These are phyloP conservation scores for Camelus bactrianus DNA, from an alignment of 2,113 vertebrate genomes.

Conservation along the genomic window DNA sequence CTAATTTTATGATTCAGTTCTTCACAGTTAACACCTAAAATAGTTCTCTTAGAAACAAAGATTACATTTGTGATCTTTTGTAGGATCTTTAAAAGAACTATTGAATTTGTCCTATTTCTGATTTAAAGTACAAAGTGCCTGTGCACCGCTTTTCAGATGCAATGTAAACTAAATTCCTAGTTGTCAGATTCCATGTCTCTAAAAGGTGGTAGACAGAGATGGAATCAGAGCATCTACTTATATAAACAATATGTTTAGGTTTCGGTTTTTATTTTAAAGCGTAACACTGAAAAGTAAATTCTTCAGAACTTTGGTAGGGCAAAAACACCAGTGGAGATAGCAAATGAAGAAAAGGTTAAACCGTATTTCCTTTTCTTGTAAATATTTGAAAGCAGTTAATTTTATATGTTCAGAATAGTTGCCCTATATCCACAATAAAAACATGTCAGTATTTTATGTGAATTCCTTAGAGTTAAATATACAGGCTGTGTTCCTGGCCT, in stretches of 20 bases:
- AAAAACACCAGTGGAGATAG: slow-evolving; percentile 67
- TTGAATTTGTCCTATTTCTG: slow-evolving; percentile 67
- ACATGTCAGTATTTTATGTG: slow-evolving; percentile 84
- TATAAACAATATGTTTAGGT: slow-evolving; percentile 70
- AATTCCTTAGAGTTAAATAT: slow-evolving; percentile 84
- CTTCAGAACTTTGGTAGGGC: slow-evolving; percentile 67
- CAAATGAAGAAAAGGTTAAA: slow-evolving; percentile 80
- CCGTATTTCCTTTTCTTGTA: slow-evolving; percentile 79
- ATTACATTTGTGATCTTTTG: not conserved
- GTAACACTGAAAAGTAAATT: slow-evolving; percentile 31
- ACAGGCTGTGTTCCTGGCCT: slow-evolving; percentile 72
- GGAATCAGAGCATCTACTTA: slow-evolving; percentile 79
- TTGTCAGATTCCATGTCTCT: slow-evolving; percentile 81
- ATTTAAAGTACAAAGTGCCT: slow-evolving; percentile 77
- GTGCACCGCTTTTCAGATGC: slow-evolving; percentile 73
- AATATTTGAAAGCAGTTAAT: slow-evolving; percentile 86
- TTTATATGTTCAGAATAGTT: slow-evolving; percentile 82
- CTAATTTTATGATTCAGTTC: slow-evolving; percentile 15
- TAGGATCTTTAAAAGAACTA: slow-evolving; percentile 52
- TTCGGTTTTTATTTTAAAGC: slow-evolving; percentile 73
- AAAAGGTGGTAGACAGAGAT: slow-evolving; percentile 70
- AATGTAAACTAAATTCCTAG: slow-evolving; percentile 76
- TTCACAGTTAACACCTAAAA: not conserved
- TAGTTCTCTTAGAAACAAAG: slow-evolving; percentile 10
- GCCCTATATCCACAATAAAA: slow-evolving; percentile 82